Base-by-base conservation (phyloP, 2,888 invertebrate species). In the Brenthis daphne region DNA sequence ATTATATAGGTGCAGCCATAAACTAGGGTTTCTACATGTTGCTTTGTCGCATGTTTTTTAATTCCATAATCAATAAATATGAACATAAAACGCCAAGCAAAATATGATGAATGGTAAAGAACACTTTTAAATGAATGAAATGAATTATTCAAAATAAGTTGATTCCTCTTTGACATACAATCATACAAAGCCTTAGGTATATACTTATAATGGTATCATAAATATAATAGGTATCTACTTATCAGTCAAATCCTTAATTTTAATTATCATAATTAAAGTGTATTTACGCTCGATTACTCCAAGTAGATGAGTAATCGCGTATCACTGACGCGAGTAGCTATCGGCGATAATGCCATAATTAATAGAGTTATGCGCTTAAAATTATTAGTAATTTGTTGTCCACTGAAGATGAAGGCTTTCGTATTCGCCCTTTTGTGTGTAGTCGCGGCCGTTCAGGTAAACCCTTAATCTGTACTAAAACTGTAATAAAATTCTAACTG, bases 381-480 rank as follows among this genome's bases (percentile, higher is more conserved):
- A 29, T 16, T 51, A 48, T 71, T 68, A 76, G 76, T 77, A 55
- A 67, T 65, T 64, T 58, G 29, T 64, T 71, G 69, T 65, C 68
- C 63, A 65, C 50, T 55, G 61, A 75, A 86, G 77, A 92, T 92
- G 91, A 92, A 90, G 84, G 83, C 80, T 69, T 81, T 89, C 53
- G 85, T 81, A 71, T 71, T 91, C 69, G 75, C 87, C 74, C 71
- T 90, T 47, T 77, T 90, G 80, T 87, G 85, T 76, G 81, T 82
- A n/a, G 78, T 87, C 14, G 89, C 80, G 57, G 85, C 84, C 53
- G 86, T 82, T 2, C 89, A 90, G 87, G 90, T 91, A 77, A 80
- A 77, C 54, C 14, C 11, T n/a, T 53, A 16, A 51, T 51, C 8
- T 8, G 2, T 43, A 43, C 11, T n/a, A n/a, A n/a, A n/a, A n/a